Evolutionary conservation across 2,888 invertebrate genomes (phyloP), one percentile per base, ranked within the genome.

Genomic region (Perizoma flavofasciatum): DNA sequence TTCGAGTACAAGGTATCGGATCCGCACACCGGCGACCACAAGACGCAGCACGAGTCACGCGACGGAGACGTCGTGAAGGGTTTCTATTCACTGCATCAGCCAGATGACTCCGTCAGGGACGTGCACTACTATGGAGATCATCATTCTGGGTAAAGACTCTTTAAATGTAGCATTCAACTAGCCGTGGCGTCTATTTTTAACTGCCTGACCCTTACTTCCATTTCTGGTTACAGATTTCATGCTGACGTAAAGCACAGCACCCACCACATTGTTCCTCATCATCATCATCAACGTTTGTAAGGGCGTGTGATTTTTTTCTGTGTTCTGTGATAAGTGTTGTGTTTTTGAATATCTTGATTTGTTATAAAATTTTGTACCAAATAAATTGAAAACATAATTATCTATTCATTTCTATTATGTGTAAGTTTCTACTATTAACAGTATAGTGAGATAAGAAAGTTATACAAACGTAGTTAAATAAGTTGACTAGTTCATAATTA

Each of bases 1-100:
- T 90, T 88, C 74, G 84, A 82, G 66, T 92, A 92, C 70, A 85
- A 87, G 54, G 92, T 92, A 35, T 76, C 83, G 55, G 91, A 92
- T 67, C 81, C 81, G 9, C 88, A 90, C 73, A 92, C 92, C 50
- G 88, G 88, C 11, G 92, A 93, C 78, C 75, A 81, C 71, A 90
- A 91, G 77, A 72, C 74, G 61, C 89, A 89, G 77, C 81, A 85
- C 48, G 93, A 93, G 74, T 82, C 82, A 66, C 82, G 86, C 54
- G 88, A 90, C 79, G 94, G 93, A 49, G 89, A 93, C 70, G 88
- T 85, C 50, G 93, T 94, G 49, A 87, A 91, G 73, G 94, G 94
- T 32, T 70, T 89, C 74, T 94, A 94, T 79, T 66, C 70, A 4
- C 74, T 83, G 59, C 70, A 78, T 45, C 76, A 83, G 72, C 85